These are phyloP conservation scores for Oophaga sylvatica DNA, from an alignment of 2,797 vertebrate genomes.

Conservation along the genomic window DNA sequence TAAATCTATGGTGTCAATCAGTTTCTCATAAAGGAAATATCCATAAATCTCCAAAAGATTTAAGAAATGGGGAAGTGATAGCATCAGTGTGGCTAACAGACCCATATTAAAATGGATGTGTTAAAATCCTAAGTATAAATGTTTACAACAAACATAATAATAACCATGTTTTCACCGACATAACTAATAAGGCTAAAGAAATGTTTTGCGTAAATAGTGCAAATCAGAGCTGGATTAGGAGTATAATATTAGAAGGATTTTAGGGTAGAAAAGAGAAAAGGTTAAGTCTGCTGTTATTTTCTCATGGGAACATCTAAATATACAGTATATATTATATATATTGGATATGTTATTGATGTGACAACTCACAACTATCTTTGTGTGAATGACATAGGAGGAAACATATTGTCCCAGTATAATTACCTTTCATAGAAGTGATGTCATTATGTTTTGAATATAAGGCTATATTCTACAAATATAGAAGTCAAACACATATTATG, in stretches of 20 bases:
- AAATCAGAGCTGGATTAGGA: slow-evolving; percentile 33
- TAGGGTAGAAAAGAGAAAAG: background rate
- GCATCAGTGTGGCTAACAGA: slow-evolving; percentile 49
- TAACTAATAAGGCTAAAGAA: slow-evolving; percentile 9
- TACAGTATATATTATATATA: background rate
- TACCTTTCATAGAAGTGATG: background rate
- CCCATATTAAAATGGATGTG: slow-evolving; percentile 22
- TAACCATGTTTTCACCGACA: slow-evolving; percentile 7
- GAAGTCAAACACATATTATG: too few species aligned
- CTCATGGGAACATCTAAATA: background rate
- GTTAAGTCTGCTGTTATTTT: background rate
- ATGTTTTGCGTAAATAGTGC: slow-evolving; percentile 26
- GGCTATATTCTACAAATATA: background rate
- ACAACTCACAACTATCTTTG: background rate
- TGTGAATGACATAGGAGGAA: too few species aligned
- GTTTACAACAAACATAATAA: slow-evolving; percentile 13
- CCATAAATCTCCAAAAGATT: slow-evolving; percentile 23
- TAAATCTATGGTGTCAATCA: slow-evolving; percentile 34
- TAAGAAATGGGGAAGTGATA: slow-evolving; percentile 40
- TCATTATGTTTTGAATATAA: background rate
- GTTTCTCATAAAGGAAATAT: slow-evolving; percentile 21
- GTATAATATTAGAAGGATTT: slow-evolving; percentile 1
- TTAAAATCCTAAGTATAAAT: slow-evolving; percentile 45
- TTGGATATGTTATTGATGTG: background rate
- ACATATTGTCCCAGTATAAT: background rate